Base-by-base conservation (phyloP, 2,797 vertebrate genomes). In the Premnoplex brunnescens region DNA sequence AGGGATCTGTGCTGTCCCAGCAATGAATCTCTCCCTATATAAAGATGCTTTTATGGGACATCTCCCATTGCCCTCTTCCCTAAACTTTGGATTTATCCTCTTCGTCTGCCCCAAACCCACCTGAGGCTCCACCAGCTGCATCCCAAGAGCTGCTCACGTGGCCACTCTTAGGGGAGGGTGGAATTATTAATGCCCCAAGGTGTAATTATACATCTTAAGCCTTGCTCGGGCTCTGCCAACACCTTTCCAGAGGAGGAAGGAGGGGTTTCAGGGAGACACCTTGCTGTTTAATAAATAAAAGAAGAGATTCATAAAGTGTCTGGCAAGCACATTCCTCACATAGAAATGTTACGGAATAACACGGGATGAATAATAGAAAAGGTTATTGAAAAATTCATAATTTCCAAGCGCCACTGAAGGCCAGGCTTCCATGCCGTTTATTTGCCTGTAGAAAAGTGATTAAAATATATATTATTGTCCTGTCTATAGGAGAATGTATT, bases 281-380 rank as follows among this genome's bases (percentile, higher is more conserved):
- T 98, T 97, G 96, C 97, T 98, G 97, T 98, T 98, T 98, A 97
- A 99, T 99, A 98, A 99, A 99, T 99, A 98, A 99, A 98, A 98
- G 97, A 99, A 97, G 91, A 98, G 97, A 94, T 98, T 98, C 98
- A 99, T 98, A 98, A 98, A 98, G 98, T 98, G 96, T 93, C 97
- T 97, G 97, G 97, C 97, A 98, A 98, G 98, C 98, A 95, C 97
- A 98, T 98, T 95, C 95, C 97, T 97, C 97, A 97, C 97, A 94
- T 97, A 97, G 98, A 98, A 98, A 98, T 98, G 98, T 98, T 98
- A 98, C 97, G 92, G 98, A 98, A 98, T 98, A 98, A 98, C 98
- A 98, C 97, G 93, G 97, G 97, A 98, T 99, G 98, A 99, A 99
- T 99, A 99, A 99, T 99, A 99, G 97, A 99, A 98, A 97, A 98